A percentile compares a stretch with the other conserved stretches of the same genome.
Conservation (phyloP, 2,797 vertebrate species). For the Mus minutoides region DNA sequence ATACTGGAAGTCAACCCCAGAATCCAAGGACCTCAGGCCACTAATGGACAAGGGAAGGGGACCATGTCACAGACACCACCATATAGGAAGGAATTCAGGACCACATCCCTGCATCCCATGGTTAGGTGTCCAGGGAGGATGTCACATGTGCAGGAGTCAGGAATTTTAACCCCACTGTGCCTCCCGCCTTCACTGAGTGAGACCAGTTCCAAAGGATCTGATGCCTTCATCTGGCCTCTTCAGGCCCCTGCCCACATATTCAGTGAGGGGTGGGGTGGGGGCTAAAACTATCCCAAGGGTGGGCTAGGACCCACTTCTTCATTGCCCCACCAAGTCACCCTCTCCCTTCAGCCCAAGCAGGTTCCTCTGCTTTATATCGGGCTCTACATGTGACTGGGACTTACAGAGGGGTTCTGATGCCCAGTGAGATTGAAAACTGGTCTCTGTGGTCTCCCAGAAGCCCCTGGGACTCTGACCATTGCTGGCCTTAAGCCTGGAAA, state of each 20-base stretch:
- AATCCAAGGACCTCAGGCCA: not conserved
- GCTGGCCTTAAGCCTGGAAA: conserved; percentile 38
- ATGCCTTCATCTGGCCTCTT: not conserved
- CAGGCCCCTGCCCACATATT: not conserved
- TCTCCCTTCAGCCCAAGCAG: not conserved
- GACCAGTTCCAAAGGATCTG: not conserved
- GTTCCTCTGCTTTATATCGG: not conserved
- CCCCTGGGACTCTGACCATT: conserved; percentile 18
- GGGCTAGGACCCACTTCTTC: not conserved
- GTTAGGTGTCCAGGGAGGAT: not conserved
- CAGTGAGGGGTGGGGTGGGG: not conserved
- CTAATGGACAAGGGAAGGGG: not conserved
- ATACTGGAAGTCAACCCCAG: not conserved
- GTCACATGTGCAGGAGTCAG: rapidly evolving
- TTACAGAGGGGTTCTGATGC: not conserved
- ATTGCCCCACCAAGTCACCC: rapidly evolving
- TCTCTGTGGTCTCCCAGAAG: not conserved
- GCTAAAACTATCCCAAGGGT: not conserved
- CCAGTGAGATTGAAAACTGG: not conserved
- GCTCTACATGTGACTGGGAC: not conserved
- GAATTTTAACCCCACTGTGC: rapidly evolving
- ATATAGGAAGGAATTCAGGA: not conserved
- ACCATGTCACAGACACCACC: not conserved
- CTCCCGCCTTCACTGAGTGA: rapidly evolving
- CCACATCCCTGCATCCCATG: not conserved